Evolutionary conservation across 2,888 invertebrate species (phyloP), one percentile per base, ranked within the genome.

Genomic region (Dicycla oo): DNA sequence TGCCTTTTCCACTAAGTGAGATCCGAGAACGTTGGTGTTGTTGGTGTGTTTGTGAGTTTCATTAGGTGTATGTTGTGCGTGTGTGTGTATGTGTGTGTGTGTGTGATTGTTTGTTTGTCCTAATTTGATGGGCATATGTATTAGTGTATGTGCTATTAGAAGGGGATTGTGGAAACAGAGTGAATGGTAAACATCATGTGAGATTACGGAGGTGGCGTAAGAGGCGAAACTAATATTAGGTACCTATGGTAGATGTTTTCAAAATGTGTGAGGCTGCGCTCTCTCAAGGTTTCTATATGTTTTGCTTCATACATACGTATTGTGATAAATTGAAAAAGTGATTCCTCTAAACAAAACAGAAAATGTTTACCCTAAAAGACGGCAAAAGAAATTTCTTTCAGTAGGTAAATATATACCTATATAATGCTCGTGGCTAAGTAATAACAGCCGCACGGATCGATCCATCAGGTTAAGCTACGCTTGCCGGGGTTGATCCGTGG

Each of bases 1-100:
- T 63, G 40, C 51, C 49, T 79, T 70, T 64, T 67, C 63, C 68
- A 79, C 75, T 77, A 77, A 26, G 26, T 15, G 51, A 1, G 61
- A 26, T n/a, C 30, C 13, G 54, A 38, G 40, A 30, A 23, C 40
- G 47, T 54, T 13, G 0, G 20, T 45, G 43, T 69, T 45, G 47
- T 54, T 13, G 0, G 20, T 45, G 43, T 69, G 58, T 30, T 51
- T 62, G 57, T 23, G 20, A 5, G 8, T 40, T 56, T 43, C 53
- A 54, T 63, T 79, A 60, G n/a, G 38, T 51, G 63, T 65, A 38
- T 8, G 13, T 53, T 67, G 4, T 53, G 40, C 30, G 13, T 53
- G 40, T 40, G 13, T 49, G 26, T n/a, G 62, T 56, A 18, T 30
- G 1, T 1, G 26, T 34, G 40, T 30, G 26, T 30, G 63, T 63